A percentile compares a stretch with the other conserved stretches of the same genome.
These are phyloP conservation scores for Orestias chungarensis DNA, from an alignment of 2,797 vertebrate genomes.

Conservation along the genomic window DNA sequence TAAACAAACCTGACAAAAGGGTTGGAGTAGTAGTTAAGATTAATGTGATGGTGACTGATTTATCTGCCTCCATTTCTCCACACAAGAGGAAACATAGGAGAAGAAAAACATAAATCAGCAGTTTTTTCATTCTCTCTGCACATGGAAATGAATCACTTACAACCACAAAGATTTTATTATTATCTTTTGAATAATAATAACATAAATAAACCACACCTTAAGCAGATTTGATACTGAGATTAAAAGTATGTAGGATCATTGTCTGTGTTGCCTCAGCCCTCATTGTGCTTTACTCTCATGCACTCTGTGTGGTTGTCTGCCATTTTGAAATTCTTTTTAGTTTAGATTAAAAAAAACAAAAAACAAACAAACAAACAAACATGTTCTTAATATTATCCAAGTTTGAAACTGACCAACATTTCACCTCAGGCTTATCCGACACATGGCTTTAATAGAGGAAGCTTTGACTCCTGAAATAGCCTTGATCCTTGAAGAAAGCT, in stretches of 20 bases:
- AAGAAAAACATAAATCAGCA: constrained; percentile 36
- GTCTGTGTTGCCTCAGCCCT: constrained; percentile 46
- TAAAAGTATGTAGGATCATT: constrained; percentile 15
- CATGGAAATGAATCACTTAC: constrained; percentile 36
- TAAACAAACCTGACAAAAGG: constrained; percentile 29
- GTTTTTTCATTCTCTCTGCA: constrained; percentile 19
- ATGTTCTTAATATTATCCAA: background rate
- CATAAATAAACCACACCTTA: constrained; percentile 16
- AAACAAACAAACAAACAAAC: too few relatives aligned
- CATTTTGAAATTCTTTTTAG: constrained; percentile 71
- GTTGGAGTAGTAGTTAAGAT: constrained; percentile 52
- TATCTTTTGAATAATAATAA: constrained; percentile 13
- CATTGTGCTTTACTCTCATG: constrained; percentile 59
- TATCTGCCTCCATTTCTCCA: constrained; percentile 71
- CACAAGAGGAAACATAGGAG: constrained; percentile 42
- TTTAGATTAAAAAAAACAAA: constrained; percentile 23
- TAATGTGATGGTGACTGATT: constrained; percentile 59
- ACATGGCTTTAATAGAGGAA: constrained; percentile 28
- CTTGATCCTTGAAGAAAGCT: constrained; percentile 66
- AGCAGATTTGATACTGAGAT: constrained; percentile 18
- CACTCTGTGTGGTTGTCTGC: constrained; percentile 69
- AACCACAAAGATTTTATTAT: constrained; percentile 13
- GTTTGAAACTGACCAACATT: background rate
- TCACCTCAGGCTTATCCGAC: constrained; percentile 6
- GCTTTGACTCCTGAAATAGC: constrained; percentile 54